Conservation (phyloP, 2,797 vertebrate species). For the Nyctibius grandis region DNA sequence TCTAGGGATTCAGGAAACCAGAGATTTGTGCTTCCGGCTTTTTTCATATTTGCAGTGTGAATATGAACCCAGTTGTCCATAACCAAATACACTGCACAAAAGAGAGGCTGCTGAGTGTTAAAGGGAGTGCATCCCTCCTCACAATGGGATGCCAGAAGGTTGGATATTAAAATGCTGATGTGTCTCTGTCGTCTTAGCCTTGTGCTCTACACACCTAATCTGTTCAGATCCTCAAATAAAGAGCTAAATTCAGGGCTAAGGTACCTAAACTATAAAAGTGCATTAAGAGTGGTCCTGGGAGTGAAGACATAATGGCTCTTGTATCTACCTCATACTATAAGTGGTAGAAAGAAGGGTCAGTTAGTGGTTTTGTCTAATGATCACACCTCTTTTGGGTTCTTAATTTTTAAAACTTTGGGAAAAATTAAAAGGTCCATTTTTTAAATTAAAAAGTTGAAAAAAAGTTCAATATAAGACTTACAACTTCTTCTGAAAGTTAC, state of each 20-base stretch:
- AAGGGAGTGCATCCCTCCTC: background rate
- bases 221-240: background rate
- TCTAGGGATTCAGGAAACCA: background rate
- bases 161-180: background rate
- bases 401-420: background rate
- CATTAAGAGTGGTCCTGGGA: background rate
- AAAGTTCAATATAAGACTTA: background rate
- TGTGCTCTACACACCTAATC: background rate
- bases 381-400: background rate
- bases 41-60: background rate
- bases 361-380: background rate
- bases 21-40: background rate
- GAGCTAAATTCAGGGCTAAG: background rate
- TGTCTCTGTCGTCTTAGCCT: background rate
- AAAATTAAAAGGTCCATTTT: background rate
- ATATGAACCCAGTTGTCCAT: background rate
- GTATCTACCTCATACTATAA: background rate
- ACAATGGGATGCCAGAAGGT: background rate
- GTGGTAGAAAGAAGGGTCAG: background rate
- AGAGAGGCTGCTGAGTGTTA: background rate
- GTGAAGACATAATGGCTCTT: background rate
- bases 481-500: background rate
- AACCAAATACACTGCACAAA: background rate
- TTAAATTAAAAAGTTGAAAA: background rate
- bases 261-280: background rate